These are phyloP conservation scores for Drosophila heteroneura DNA, from an alignment of 2,888 invertebrate species.

Conservation along the genomic window DNA sequence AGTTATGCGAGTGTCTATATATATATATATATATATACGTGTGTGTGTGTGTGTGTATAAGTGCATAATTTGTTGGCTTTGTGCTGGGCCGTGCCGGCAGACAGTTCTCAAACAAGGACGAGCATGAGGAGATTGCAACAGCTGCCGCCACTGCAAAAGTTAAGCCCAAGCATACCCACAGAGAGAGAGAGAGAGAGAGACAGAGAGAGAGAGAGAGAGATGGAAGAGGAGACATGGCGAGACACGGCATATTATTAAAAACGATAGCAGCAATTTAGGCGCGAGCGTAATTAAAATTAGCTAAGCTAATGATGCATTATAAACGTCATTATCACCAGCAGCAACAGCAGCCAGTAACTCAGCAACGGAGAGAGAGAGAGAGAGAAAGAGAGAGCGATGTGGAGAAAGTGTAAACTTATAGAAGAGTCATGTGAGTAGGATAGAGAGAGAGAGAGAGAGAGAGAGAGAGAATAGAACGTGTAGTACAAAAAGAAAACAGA, in stretches of 20 bases:
- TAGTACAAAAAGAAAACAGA: neutral
- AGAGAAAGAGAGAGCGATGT: neutral
- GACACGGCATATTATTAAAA: conserved; percentile 72
- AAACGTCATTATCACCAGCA: conserved; percentile 55
- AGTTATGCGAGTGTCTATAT: conserved; percentile 17
- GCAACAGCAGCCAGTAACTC: conserved; percentile 10
- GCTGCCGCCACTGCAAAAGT: conserved; percentile 70
- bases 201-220: conserved; percentile 11
- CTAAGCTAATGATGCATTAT: conserved; percentile 78
- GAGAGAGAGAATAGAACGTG: neutral
- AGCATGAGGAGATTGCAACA: conserved; percentile 54
- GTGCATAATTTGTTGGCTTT: conserved; percentile 79
- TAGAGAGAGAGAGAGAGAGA: neutral
- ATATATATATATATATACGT: neutral
- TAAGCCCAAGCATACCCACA: conserved; percentile 57
- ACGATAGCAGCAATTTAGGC: conserved; percentile 78
- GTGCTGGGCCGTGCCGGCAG: conserved; percentile 60
- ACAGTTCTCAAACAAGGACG: conserved; percentile 30
- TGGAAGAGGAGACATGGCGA: conserved; percentile 2
- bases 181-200: conserved; percentile 6
- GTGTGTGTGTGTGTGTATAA: conserved; percentile 45
- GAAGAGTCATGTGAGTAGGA: neutral
- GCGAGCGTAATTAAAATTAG: conserved; percentile 76
- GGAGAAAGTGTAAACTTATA: neutral
- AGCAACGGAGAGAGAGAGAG: neutral